Conservation (phyloP, 2,797 vertebrate species). For the Acanthurus lineatus region DNA sequence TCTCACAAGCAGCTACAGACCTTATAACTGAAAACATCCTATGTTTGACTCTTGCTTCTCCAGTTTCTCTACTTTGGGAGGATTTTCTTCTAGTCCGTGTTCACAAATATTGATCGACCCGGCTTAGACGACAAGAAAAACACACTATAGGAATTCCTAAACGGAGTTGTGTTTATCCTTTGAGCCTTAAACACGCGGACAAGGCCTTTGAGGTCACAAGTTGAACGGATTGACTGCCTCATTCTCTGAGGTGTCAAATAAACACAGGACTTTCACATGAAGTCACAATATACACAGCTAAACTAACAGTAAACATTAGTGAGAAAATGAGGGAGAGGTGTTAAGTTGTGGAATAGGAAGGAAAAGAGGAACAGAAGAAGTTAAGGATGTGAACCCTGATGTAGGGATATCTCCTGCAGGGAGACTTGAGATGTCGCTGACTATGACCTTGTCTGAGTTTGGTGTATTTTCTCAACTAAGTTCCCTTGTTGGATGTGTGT, state of each 20-base stretch:
- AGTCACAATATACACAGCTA: conserved; percentile 74
- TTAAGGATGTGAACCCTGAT: conserved; percentile 38
- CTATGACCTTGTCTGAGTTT: conserved; percentile 73
- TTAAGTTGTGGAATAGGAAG: conserved; percentile 21
- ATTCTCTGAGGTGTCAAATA: conserved; percentile 66
- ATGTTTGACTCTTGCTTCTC: conserved; percentile 51
- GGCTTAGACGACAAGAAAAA: conserved; percentile 52
- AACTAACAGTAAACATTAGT: conserved; percentile 62
- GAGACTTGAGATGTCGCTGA: conserved; percentile 56
- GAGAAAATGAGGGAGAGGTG: conserved; percentile 38
- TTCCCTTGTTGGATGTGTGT: conserved; percentile 45
- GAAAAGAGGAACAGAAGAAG: conserved; percentile 7
- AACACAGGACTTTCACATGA: conserved; percentile 60
- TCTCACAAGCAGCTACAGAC: conserved; percentile 44
- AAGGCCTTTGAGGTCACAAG: conserved; percentile 56
- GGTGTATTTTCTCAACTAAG: conserved; percentile 56
- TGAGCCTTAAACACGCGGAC: conserved; percentile 52
- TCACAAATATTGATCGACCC: conserved; percentile 56
- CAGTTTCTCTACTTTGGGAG: conserved; percentile 46
- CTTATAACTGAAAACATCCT: conserved; percentile 60
- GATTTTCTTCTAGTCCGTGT: conserved; percentile 42
- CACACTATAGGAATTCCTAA: conserved; percentile 59
- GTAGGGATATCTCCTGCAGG: conserved; percentile 44
- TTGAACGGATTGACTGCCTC: conserved; percentile 48
- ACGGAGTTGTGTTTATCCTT: conserved; percentile 58